Base-by-base conservation (phyloP, 2,888 invertebrate genomes). In the Sipha maydis region DNA sequence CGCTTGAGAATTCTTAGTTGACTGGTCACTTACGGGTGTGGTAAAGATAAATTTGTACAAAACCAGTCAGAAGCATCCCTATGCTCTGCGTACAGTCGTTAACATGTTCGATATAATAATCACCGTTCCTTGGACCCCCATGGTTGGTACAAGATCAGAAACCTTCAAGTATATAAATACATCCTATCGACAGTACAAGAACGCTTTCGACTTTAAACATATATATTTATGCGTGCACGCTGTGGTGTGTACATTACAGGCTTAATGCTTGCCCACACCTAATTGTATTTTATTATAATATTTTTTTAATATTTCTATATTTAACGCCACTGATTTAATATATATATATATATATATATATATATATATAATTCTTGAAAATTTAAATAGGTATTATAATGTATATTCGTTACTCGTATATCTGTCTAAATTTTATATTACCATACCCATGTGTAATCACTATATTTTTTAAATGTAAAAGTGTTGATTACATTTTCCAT, bases 101-200 rank as follows among this genome's bases (percentile, higher is more conserved):
- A 86, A 73, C 71, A 38, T 73, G 38, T 73, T 79, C 28, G 86
- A 86, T 71, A 21, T 41, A 34, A 75, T 79, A 86, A 80, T 73
- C 56, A 80, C 56, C n/a, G 54, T 48, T 71, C 31, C 1, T 56
- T 67, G 69, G 80, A 80, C 86, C 85, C 85, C 86, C 71, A 41
- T 71, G 85, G 85, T 34, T 14, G 4, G 17, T 34, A 38, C 67
- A 9, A 41, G 67, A 80, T 28, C 41, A 28, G 41, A 41, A 69
- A 82, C 80, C n/a, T 25, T 19, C 80, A 28, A n/a, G 69, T 69
- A 7, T 25, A 75, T 8, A 84, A 41, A 25, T 25, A 56, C 61
- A 34, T 77, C 69, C 34, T 84, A 77, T 84, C 78, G 89, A 84
- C 89, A 84, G 77, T 14, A 84, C 34, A n/a, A 79, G 78, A 54